Conservation (phyloP, 1,140 invertebrate species). For the Galleria mellonella region DNA sequence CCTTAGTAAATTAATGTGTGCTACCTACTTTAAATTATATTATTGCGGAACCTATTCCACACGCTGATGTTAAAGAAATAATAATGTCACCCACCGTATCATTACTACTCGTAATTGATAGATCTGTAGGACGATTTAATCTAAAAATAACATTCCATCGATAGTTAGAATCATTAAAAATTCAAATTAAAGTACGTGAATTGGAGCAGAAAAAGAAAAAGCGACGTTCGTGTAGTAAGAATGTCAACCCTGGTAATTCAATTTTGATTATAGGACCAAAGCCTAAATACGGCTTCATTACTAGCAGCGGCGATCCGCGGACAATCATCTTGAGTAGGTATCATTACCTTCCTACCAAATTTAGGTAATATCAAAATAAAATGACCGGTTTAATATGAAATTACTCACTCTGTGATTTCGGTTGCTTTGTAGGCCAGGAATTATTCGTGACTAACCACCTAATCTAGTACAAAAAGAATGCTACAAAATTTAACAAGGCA, state of each 20-base stretch:
- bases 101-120: conserved; percentile 16
- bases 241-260: conserved; percentile 71
- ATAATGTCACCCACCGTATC: conserved; percentile 8
- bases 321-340: conserved; percentile 67
- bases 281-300: conserved; percentile 69
- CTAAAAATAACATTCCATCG: conserved; percentile 37
- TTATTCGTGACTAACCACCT: conserved; percentile 7
- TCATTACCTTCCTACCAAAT: conserved; percentile 60
- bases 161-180: conserved; percentile 49
- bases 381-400: conserved; percentile 56
- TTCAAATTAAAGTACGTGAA: conserved; percentile 56
- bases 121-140: conserved; percentile 13
- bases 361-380: conserved; percentile 54
- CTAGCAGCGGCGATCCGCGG: conserved; percentile 54
- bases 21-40: background rate
- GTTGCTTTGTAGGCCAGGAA: conserved; percentile 24
- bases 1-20: too few species aligned
- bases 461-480: too few species aligned
- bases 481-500: too few species aligned
- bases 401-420: conserved; percentile 50
- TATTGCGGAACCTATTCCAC: conserved; percentile 3
- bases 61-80: conserved; percentile 8
- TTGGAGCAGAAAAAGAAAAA: conserved; percentile 69
- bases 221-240: conserved; percentile 47
- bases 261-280: conserved; percentile 73